Evolutionary conservation across 2,113 vertebrate genomes (phyloP), one percentile per base, ranked within the genome.

Genomic region (Pygoscelis adeliae): DNA sequence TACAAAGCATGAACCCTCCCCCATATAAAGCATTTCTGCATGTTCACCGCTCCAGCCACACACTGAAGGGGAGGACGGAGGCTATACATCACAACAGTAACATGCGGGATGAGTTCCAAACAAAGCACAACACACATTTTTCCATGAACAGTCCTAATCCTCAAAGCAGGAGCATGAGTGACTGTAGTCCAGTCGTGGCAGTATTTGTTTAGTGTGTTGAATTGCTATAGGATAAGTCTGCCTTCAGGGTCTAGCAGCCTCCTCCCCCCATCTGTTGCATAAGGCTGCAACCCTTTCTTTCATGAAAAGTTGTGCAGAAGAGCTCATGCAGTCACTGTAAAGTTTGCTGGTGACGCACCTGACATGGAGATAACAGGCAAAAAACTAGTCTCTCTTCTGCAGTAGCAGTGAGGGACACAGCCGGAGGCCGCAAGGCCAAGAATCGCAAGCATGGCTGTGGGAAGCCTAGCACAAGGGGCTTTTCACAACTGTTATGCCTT

Each of bases 61-160:
- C 58, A 42, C 46, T 93, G 69, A 36, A 94, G 62, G 66, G 82
- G 66, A 95, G 66, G 62, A 96, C 17, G 26, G 70, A 83, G 74
- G 70, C 85, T 69, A 93, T 92, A 95, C 87, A 96, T 94, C 95
- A 97, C 66, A 93, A 61, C 36, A 49, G 83, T 46, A 88, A 80
- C 66, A 38, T 25, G 71, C 0, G 3, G 93, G 79, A 94, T 58
- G 62, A 56, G 49, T 38, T 95, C 96, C 97, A 94, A 96, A 88
- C 70, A 67, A 95, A 97, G 91, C 93, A 94, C 81, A 90, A 77
- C 58, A 53, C 58, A 76, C 46, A 85, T 96, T 96, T 95, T 94
- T 88, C 92, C 87, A 42, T 77, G 46, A 88, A 53, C 90, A 46
- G 19, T n/a, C 82, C 74, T 94, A 95, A 95, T 80, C 78, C 92